A percentile compares a stretch with the other conserved stretches of the same genome.
Conservation (phyloP, 2,113 vertebrate species). For the Brachionichthys hirsutus region DNA sequence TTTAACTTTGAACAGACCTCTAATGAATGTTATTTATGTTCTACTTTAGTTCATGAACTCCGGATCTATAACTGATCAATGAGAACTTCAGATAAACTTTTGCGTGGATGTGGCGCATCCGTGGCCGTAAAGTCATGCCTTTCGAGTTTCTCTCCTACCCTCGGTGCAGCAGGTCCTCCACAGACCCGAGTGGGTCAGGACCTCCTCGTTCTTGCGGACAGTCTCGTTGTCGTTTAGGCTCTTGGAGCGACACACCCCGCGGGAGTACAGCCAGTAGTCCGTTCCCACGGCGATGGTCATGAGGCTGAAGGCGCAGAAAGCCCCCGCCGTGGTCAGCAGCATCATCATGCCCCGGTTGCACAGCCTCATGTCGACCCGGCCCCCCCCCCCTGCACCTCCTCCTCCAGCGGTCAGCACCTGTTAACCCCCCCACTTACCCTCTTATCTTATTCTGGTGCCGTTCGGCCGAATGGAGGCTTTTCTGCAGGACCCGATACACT, state of each 20-base stretch:
- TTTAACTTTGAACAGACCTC: no score
- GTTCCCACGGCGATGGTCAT: constrained; percentile 99
- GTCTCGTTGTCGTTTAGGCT: constrained; percentile 90
- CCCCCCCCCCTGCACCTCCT: constrained; percentile 1
- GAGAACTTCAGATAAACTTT: no score
- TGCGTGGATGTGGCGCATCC: no score
- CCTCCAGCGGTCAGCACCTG: constrained; percentile 19
- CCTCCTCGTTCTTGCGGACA: constrained; percentile 94
- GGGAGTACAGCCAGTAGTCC: constrained; percentile 97
- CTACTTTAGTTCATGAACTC: no score
- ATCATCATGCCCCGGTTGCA: constrained; percentile 92
- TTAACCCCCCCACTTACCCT: constrained; percentile 15
- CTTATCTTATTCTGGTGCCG: constrained; percentile 18
- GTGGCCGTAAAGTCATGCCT: background rate
- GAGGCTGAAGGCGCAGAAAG: constrained; percentile 95
- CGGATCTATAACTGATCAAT: no score
- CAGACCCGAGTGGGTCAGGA: constrained; percentile 94
- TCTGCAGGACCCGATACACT: background rate
- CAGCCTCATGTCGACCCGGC: constrained; percentile 85
- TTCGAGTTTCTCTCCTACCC: constrained; percentile 70
- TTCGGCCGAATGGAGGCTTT: constrained; percentile 22
- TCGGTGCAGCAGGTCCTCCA: constrained; percentile 98
- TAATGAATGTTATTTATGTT: no score
- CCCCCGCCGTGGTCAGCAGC: constrained; percentile 93
- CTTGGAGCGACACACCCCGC: constrained; percentile 91